Base-by-base conservation (phyloP, 2,888 invertebrate genomes). In the Agrypnus murinus region DNA sequence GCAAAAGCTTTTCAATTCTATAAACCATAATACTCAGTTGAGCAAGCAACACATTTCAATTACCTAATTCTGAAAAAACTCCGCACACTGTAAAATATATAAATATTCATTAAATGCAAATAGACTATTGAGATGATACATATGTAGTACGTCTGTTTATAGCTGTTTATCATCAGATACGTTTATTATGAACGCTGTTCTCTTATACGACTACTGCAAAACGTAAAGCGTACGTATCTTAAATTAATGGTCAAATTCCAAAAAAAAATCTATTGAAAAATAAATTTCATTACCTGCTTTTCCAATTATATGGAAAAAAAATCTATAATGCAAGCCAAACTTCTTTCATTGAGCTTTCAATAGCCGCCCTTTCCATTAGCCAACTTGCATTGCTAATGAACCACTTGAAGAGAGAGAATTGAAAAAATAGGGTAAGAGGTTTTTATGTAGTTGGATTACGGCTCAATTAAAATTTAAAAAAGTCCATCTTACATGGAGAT, bases 311-410 rank as follows among this genome's bases (percentile, higher is more conserved):
- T 66, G 48, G 25, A 59, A 63, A 71, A n/a, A 70, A 69, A 65
- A 67, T 65, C 65, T 70, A 70, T 70, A 70, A 71, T 46, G 45
- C 67, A 71, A 53, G 63, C 57, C 60, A 66, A 71, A 67, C 60
- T 71, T 71, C 71, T 71, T 71, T 71, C 63, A 62, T 67, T 62
- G 58, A 45, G 63, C 57, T 71, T 71, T 71, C 71, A 72, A 69
- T 69, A 64, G 69, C 59, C 72, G 72, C 74, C 65, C 72, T 70
- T 77, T 78, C 79, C 78, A 79, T 80, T 79, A 79, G 75, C 75
- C 73, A 77, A 76, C 78, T 78, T 77, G 80, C 79, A 80, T 79
- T 77, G 77, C 80, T 79, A 80, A 80, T 80, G 80, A 80, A 77
- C 77, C 78, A 77, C 80, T 78, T 75, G 72, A 78, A 73, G 74